Evolutionary conservation across 2,113 vertebrate genomes (phyloP), one percentile per base, ranked within the genome.

Genomic region (Pantherophis guttatus): DNA sequence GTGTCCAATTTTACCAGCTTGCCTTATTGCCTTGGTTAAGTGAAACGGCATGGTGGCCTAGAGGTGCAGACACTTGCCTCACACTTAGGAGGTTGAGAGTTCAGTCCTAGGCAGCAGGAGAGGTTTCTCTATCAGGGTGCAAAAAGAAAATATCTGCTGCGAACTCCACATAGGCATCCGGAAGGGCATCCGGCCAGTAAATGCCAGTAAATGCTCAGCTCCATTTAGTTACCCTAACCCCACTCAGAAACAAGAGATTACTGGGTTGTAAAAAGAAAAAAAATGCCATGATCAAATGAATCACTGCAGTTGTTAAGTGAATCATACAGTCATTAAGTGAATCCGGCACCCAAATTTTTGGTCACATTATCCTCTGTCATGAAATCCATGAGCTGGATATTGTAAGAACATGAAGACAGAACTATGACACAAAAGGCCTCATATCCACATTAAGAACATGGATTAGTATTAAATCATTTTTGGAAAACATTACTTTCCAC

Each of bases 381-480:
- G 29, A 90, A 95, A 87, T 24, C 54, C 54, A 57, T 11, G 19
- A 57, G 7, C 87, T 1, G 39, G 57, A 59, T n/a, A 12, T 39
- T 89, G 55, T 39, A 3, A 90, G 90, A 23, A 54, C 54, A 88
- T 94, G 94, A 5, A 33, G 91, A 58, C 11, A 92, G 59, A 93
- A 85, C 1, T 1, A 3, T 54, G 86, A 1, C 19, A 92, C 15
- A 39, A 44, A 39, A 11, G 70, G 70, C 11, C 33, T 52, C 26
- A 85, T n/a, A n/a, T 87, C 2, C 6, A 58, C 23, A 90, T 91
- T 24, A 19, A 57, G 86, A 92, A 39, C 54, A 44, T 26, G 17
- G 57, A 92, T 1, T 54, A 33, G 3, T 88, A 93, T 92, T 39
- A 19, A 95, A 94, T 85, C 54, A 93, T 81, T 94, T 92, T 44